These are phyloP conservation scores for Sciurus vulgaris DNA, from an alignment of 2,797 vertebrate genomes.

Conservation along the genomic window DNA sequence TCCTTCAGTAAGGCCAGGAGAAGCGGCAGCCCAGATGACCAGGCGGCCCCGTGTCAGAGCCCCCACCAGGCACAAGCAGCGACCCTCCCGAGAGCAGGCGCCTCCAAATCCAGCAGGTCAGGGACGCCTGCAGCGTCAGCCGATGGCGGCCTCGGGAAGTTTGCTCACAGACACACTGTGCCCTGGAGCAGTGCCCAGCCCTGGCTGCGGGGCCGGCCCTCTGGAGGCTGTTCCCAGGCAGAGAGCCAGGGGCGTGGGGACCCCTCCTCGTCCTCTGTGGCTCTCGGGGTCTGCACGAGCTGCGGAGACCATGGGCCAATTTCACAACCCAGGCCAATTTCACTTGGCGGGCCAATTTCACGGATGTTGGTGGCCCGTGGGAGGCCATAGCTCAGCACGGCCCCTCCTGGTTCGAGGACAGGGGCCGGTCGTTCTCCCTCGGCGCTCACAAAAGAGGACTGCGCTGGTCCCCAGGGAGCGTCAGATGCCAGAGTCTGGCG, in stretches of 20 bases:
- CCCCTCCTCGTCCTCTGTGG: neutral
- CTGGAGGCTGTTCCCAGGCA: neutral
- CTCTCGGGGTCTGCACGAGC: neutral
- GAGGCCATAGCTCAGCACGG: neutral
- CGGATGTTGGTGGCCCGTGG: neutral
- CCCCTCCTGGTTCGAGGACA: slow-evolving; percentile 26
- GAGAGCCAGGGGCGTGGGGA: neutral
- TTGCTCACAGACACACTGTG: neutral
- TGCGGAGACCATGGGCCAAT: neutral
- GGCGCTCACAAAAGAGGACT: neutral
- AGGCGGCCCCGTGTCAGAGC: rapidly evolving
- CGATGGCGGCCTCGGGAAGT: neutral
- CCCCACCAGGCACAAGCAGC: neutral
- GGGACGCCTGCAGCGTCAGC: neutral
- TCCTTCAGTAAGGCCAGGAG: neutral
- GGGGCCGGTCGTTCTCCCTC: neutral
- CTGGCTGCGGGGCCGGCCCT: neutral
- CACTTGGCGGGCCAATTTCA: neutral
- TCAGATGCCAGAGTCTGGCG: neutral
- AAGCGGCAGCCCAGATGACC: rapidly evolving
- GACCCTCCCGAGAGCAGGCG: neutral
- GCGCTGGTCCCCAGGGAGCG: neutral
- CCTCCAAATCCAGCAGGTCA: neutral
- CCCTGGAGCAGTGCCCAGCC: neutral
- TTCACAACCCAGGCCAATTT: neutral